phyloP scores from a whole-genome alignment of 2,888 invertebrate genomes.

The Eupithecia insigniata region DNA sequence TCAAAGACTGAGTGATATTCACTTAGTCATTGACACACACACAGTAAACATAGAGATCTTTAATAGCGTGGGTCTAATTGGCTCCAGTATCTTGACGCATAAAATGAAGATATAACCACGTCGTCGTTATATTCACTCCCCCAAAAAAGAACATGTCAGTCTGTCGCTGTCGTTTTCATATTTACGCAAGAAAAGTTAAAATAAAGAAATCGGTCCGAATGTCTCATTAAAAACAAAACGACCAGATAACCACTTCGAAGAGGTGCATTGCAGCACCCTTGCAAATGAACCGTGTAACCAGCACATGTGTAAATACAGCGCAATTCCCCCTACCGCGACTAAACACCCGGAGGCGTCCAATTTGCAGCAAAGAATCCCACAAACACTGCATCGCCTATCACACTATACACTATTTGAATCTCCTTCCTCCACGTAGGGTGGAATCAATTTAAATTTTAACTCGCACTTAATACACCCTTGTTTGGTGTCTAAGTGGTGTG shows the following conservation, averaged over 20 bases:
- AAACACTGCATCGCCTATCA: constrained; percentile 64
- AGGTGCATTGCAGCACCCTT: constrained; percentile 47
- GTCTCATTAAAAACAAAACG: constrained; percentile 14
- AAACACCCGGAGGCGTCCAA: constrained; percentile 80
- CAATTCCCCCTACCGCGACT: constrained; percentile 63
- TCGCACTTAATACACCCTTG: constrained; percentile 84
- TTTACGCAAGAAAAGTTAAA: background rate
- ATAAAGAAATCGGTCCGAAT: background rate
- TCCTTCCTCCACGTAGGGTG: constrained; percentile 70
- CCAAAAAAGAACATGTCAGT: too few relatives aligned
- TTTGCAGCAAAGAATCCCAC: constrained; percentile 82
- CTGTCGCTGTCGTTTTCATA: too few relatives aligned
- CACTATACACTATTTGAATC: constrained; percentile 79
- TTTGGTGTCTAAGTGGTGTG: constrained; percentile 85
- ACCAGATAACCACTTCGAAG: constrained; percentile 31
- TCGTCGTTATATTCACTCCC: too few relatives aligned
- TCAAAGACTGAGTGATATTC: too few relatives aligned
- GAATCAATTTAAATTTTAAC: constrained; percentile 85
- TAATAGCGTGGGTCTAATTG: too few relatives aligned
- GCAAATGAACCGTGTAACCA: constrained; percentile 74
- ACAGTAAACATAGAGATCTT: too few relatives aligned
- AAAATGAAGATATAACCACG: too few relatives aligned
- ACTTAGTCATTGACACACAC: too few relatives aligned
- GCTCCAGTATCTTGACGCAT: too few relatives aligned
- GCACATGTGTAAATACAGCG: constrained; percentile 58